Percentiles rank a stretch among this genome's conserved stretches.
phyloP scores from a whole-genome alignment of 2,888 invertebrate species.

The Agrochola lychnidis region DNA sequence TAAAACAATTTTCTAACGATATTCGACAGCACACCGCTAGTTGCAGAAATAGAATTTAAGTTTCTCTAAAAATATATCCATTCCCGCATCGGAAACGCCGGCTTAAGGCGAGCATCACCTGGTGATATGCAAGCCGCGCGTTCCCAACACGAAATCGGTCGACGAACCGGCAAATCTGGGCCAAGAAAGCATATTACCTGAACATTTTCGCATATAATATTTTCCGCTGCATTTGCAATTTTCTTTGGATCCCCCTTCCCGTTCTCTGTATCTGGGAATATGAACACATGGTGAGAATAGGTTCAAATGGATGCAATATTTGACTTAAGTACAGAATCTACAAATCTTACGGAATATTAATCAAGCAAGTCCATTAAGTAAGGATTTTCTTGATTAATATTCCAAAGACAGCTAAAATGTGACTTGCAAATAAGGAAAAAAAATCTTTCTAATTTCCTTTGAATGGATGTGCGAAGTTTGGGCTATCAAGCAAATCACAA shows the following conservation, averaged over 20 bases:
- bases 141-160: slow-evolving; percentile 85
- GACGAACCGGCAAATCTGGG: slow-evolving; percentile 88
- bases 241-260: slow-evolving; percentile 30
- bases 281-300: slow-evolving; percentile 39
- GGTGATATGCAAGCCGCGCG: slow-evolving; percentile 80
- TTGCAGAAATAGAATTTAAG: slow-evolving; percentile 81
- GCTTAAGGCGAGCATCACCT: slow-evolving; percentile 82
- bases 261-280: slow-evolving; percentile 23
- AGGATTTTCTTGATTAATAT: neutral
- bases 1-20: slow-evolving; percentile 75
- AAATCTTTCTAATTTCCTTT: neutral
- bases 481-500: neutral
- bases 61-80: slow-evolving; percentile 82
- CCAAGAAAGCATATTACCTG: slow-evolving; percentile 82
- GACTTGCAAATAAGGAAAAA: neutral
- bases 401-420: slow-evolving; percentile 1
- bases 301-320: slow-evolving; percentile 15
- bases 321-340: slow-evolving; percentile 6
- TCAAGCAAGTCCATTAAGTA: slow-evolving; percentile 1
- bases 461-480: neutral
- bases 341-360: slow-evolving; percentile 5
- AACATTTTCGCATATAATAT: slow-evolving; percentile 76
- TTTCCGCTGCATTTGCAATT: slow-evolving; percentile 66
- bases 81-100: slow-evolving; percentile 77
- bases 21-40: slow-evolving; percentile 69